Percentiles rank a stretch among this genome's conserved stretches.
phyloP scores from a whole-genome alignment of 2,888 invertebrate species.

The Harmothoe impar region DNA sequence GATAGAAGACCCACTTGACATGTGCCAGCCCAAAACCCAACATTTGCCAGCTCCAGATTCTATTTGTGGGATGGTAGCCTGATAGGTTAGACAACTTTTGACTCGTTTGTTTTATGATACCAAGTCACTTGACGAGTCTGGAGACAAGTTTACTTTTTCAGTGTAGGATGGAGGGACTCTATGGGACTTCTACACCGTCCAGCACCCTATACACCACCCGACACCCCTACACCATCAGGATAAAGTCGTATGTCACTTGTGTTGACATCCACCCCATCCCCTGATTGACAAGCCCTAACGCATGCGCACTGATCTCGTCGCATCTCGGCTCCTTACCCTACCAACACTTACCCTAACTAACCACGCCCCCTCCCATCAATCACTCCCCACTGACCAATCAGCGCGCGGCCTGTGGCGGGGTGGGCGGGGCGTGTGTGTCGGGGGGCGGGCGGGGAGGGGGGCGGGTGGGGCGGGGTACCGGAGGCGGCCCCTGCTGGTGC shows the following conservation, averaged over 20 bases:
- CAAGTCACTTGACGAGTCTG: not conserved
- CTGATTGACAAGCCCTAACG: slow-evolving; percentile 27
- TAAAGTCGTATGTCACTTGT: slow-evolving; percentile 52
- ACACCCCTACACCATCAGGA: not conserved
- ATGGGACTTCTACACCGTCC: not conserved
- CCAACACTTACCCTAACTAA: not conserved
- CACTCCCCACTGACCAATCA: slow-evolving; percentile 17
- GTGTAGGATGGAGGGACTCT: not conserved
- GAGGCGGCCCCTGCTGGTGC: not conserved
- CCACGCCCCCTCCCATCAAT: slow-evolving; percentile 1
- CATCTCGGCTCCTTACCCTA: not conserved
- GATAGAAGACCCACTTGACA: too few species aligned
- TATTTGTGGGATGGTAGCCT: too few species aligned
- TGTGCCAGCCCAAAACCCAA: too few species aligned
- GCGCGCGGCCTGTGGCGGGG: not conserved
- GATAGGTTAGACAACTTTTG: too few species aligned
- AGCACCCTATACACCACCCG: not conserved
- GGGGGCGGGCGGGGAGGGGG: not conserved
- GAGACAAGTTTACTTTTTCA: too few species aligned
- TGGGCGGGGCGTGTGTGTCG: not conserved
- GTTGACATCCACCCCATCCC: slow-evolving; percentile 38
- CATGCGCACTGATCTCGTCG: slow-evolving; percentile 31
- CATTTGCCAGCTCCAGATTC: too few species aligned
- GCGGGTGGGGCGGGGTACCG: not conserved
- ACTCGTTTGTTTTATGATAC: too few species aligned